These are phyloP conservation scores for Pandion haliaetus DNA, from an alignment of 2,113 vertebrate genomes.

Conservation along the genomic window DNA sequence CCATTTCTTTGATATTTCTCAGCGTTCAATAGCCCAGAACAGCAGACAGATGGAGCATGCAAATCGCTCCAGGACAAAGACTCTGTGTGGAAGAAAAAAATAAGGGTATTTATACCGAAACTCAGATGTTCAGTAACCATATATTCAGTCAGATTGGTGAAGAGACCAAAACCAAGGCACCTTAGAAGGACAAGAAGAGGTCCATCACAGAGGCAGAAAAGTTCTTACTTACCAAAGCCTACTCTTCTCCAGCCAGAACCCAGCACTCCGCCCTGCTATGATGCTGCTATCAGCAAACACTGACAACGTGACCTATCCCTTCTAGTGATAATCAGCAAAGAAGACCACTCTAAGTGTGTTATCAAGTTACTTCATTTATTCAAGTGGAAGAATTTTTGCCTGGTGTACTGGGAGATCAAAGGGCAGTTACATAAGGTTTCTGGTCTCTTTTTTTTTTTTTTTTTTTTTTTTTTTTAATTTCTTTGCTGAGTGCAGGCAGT, in stretches of 20 bases:
- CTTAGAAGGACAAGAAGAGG: neutral
- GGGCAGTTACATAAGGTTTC: neutral
- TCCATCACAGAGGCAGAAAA: neutral
- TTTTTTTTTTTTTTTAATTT: neutral
- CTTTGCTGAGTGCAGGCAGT: too few relatives aligned
- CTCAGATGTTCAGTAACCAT: neutral
- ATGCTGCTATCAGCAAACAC: neutral
- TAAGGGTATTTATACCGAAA: neutral
- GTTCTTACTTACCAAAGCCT: neutral
- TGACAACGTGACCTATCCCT: neutral
- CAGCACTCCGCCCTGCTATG: neutral
- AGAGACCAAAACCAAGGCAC: neutral
- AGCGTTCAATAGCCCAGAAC: neutral
- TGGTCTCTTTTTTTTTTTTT: neutral
- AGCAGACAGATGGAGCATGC: neutral
- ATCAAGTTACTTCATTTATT: constrained; percentile 31
- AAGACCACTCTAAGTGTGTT: neutral
- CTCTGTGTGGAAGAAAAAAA: neutral
- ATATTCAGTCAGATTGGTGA: neutral
- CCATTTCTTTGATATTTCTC: neutral
- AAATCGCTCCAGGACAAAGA: neutral
- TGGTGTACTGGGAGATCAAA: constrained; percentile 31
- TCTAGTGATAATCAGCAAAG: neutral
- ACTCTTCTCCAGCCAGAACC: neutral
- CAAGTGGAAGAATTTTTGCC: constrained; percentile 28